A percentile compares a stretch with the other conserved stretches of the same genome.
Evolutionary conservation across 2,113 vertebrate genomes (phyloP).

Genomic region (Pteronura brasiliensis): DNA sequence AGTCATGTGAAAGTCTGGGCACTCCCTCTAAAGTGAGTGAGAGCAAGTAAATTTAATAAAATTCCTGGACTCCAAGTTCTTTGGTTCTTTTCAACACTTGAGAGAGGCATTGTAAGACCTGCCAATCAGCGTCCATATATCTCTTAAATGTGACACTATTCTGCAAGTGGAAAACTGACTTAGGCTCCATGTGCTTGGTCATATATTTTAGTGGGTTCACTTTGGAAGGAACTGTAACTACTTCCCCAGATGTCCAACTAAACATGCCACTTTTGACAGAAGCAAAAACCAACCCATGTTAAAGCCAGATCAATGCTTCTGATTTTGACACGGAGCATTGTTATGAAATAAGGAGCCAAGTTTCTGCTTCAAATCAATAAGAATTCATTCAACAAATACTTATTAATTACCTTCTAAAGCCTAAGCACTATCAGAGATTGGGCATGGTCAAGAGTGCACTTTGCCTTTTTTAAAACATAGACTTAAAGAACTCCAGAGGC

Average conservation of each 20-base stretch:
- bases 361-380: neutral
- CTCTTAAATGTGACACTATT: neutral
- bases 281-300: neutral
- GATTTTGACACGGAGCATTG: neutral
- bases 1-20: neutral
- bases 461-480: neutral
- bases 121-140: neutral
- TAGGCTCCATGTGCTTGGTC: neutral
- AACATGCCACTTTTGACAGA: neutral
- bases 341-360: neutral
- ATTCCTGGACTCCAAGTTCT: neutral
- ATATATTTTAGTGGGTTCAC: neutral
- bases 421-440: neutral
- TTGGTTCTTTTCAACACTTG: neutral
- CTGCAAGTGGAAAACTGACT: neutral
- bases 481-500: neutral
- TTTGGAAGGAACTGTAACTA: neutral
- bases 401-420: neutral
- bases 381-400: neutral
- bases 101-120: neutral
- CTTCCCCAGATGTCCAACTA: neutral
- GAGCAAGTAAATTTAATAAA: neutral
- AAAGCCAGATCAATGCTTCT: neutral
- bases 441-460: neutral
- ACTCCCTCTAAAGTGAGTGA: neutral